Conservation (phyloP, 2,797 vertebrate species). For the Novumbra hubbsi region DNA sequence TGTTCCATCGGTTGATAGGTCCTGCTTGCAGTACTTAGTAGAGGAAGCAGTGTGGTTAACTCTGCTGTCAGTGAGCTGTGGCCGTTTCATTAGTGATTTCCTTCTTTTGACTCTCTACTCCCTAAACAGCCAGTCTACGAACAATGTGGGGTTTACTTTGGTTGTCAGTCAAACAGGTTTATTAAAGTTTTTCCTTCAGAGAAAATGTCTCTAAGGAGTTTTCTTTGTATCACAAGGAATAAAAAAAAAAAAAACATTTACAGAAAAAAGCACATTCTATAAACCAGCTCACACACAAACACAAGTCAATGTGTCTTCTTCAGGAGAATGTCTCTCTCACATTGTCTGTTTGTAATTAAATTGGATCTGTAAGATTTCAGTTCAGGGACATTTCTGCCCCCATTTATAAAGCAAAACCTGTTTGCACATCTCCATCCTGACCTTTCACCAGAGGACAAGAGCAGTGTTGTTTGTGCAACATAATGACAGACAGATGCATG, state of each 20-base stretch:
- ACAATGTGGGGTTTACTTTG: constrained; percentile 30
- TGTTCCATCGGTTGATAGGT: constrained; percentile 50
- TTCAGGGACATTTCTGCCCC: no score
- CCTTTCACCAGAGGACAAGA: no score
- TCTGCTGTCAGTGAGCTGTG: constrained; percentile 29
- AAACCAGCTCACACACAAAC: constrained; percentile 20
- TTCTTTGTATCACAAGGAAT: constrained; percentile 28
- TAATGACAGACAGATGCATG: no score
- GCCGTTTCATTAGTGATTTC: constrained; percentile 57
- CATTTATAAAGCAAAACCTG: no score
- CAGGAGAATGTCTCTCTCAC: no score
- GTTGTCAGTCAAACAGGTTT: constrained; percentile 39
- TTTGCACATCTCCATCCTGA: no score
- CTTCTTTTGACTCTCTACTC: constrained; percentile 59
- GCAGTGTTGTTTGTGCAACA: no score
- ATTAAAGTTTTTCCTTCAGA: constrained; percentile 36
- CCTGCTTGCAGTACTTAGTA: constrained; percentile 32
- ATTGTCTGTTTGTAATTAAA: no score
- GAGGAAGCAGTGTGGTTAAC: constrained; percentile 54
- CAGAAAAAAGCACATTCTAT: constrained; percentile 14
- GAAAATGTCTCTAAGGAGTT: constrained; percentile 35
- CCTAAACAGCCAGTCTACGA: constrained; percentile 39
- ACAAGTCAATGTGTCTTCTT: constrained; percentile 15
- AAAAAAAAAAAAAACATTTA: constrained; percentile 21
- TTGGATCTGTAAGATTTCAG: no score